Evolutionary conservation across 1,140 invertebrate species (phyloP), one percentile per base, ranked within the genome.

Genomic region (Cardiocondyla obscurior): DNA sequence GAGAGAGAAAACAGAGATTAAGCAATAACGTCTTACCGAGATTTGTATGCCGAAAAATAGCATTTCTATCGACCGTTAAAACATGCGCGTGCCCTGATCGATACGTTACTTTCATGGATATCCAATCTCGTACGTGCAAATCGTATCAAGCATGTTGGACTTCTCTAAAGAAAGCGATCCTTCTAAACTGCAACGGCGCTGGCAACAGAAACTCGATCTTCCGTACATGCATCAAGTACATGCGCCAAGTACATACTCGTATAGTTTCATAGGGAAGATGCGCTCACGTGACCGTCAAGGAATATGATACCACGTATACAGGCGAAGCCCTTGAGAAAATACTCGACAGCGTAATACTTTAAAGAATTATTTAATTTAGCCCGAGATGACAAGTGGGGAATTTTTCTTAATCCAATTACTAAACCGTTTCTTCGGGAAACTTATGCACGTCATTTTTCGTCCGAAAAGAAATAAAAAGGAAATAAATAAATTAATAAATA

Each of bases 41-140:
- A 65, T 76, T 76, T 28, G 44, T 28, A 64, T 22, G 19, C 16
- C 42, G 25, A 49, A 49, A 65, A 65, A 39, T 77, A 44, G 33
- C 62, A 39, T 53, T 67, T 67, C 36, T 39, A 25, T 69, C 36
- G 49, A 62, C 30, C 22, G 33, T 79, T 79, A 67, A 69, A 53
- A 79, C 62, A 79, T 69, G 62, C 74, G 74, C 74, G 33, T 28
- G 49, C 22, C 14, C 74, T 79, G 74, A 79, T 79, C 74, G 74
- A 79, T 79, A 79, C 74, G 62, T 69, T 69, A 65, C 62, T 69
- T 79, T 69, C 46, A 79, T 69, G 62, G 74, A 79, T 79, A 79
- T 67, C 74, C 74, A 79, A 79, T 79, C 74, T 79, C 62, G 62
- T 79, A 79, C 74, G 74, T 79, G 74, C 62, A 79, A 69, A 79